Percentiles rank a stretch among this genome's conserved stretches.
Evolutionary conservation across 2,888 invertebrate genomes (phyloP).

Genomic region (Papilio protenor): DNA sequence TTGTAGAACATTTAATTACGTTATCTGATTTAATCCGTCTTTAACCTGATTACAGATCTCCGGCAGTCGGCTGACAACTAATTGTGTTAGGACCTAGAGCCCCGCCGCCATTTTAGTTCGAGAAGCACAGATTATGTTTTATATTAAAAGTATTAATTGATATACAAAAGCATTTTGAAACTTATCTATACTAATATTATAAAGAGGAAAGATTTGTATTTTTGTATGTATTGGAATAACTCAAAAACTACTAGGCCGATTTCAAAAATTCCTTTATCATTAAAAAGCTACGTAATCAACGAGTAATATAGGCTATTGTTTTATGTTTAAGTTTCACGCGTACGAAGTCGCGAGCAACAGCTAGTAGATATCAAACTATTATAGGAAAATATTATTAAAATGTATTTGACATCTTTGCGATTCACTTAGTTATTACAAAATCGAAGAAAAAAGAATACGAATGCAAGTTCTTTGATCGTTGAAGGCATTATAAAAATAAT

Average conservation of each 20-base stretch:
- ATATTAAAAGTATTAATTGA: background rate
- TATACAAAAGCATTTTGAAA: background rate
- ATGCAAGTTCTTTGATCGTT: constrained; percentile 7
- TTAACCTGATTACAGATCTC: constrained; percentile 13
- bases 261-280: no score
- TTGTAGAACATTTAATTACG: background rate
- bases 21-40: constrained; percentile 10
- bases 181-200: no score
- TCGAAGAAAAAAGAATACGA: background rate
- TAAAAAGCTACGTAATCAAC: no score
- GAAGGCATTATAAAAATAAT: background rate
- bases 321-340: no score
- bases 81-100: background rate
- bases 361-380: background rate
- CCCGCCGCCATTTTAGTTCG: background rate
- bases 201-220: no score
- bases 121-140: constrained; percentile 4
- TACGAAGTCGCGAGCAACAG: no score
- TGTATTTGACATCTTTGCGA: background rate
- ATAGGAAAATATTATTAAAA: background rate
- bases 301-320: no score
- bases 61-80: constrained; percentile 10
- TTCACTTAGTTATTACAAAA: background rate
- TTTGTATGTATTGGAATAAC: no score
- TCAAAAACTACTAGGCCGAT: no score